Conservation (phyloP, 2,113 vertebrate genomes). For the Carassius gibelio region DNA sequence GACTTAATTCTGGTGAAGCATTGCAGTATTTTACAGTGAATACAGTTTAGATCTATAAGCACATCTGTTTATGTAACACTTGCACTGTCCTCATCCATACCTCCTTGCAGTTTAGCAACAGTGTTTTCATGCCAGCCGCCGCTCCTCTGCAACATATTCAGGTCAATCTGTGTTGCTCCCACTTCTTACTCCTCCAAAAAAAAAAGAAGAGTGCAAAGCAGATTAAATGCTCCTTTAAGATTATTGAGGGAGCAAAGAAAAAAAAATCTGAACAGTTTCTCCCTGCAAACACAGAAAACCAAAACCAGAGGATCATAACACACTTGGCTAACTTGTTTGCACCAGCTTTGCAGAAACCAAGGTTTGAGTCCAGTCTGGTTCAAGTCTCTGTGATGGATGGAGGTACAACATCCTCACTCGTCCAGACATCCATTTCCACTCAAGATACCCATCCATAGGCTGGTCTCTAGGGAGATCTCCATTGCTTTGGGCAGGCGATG, state of each 20-base stretch:
- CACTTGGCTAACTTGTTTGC: not conserved
- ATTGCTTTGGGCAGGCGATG: conserved; percentile 58
- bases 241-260: conserved; percentile 6
- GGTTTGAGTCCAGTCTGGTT: not conserved
- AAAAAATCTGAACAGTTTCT: not conserved
- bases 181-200: conserved; percentile 23
- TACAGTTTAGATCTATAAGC: not conserved
- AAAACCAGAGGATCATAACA: not conserved
- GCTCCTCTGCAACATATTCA: conserved; percentile 21
- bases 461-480: conserved; percentile 35
- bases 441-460: conserved; percentile 47
- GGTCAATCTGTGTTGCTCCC: conserved; percentile 34
- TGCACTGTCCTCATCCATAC: conserved; percentile 6
- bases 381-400: conserved; percentile 39
- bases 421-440: conserved; percentile 35
- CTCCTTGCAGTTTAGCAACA: not conserved
- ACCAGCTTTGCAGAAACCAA: not conserved
- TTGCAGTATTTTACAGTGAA: not conserved
- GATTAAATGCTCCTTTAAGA: conserved; percentile 36
- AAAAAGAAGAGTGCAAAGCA: conserved; percentile 33
- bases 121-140: conserved; percentile 15
- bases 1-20: not conserved
- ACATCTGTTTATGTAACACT: not conserved
- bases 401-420: conserved; percentile 36
- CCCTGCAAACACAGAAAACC: not conserved